Evolutionary conservation across 2,113 vertebrate species (phyloP).

Genomic region (Sigmodon hispidus): DNA sequence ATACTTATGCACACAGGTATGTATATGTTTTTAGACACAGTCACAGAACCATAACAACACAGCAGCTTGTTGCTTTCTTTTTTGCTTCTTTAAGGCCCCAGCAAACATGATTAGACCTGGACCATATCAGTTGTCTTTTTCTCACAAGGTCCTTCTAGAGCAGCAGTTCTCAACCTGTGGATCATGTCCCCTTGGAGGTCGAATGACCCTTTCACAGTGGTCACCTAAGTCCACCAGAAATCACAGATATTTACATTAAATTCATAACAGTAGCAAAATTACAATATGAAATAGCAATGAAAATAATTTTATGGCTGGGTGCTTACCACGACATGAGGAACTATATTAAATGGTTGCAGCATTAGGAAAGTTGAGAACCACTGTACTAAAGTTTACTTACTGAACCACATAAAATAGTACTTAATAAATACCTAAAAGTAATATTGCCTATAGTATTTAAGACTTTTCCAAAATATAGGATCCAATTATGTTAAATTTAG

Average conservation of each 20-base stretch:
- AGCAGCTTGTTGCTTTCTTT: not conserved
- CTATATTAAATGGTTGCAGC: not conserved
- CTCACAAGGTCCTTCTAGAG: not conserved
- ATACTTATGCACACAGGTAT: accelerated
- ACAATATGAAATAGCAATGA: not conserved
- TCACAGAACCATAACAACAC: not conserved
- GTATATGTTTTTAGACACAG: not conserved
- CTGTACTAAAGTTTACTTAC: not conserved
- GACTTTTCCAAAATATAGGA: constrained; percentile 13
- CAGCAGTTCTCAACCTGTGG: not conserved
- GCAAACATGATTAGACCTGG: not conserved
- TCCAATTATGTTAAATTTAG: not conserved
- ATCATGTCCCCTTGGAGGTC: too few relatives aligned
- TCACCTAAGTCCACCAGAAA: not conserved
- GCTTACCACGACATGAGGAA: not conserved
- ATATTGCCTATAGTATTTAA: not conserved
- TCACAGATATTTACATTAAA: not conserved
- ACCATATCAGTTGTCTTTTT: constrained; percentile 26
- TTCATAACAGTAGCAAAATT: not conserved
- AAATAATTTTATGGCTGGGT: not conserved
- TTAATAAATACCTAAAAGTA: not conserved
- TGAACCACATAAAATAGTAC: not conserved
- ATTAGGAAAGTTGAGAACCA: not conserved
- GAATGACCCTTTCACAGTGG: not conserved
- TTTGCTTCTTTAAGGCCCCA: not conserved